Evolutionary conservation across 2,113 vertebrate genomes (phyloP).

Genomic region (Boulengeromyrus knoepffleri): DNA sequence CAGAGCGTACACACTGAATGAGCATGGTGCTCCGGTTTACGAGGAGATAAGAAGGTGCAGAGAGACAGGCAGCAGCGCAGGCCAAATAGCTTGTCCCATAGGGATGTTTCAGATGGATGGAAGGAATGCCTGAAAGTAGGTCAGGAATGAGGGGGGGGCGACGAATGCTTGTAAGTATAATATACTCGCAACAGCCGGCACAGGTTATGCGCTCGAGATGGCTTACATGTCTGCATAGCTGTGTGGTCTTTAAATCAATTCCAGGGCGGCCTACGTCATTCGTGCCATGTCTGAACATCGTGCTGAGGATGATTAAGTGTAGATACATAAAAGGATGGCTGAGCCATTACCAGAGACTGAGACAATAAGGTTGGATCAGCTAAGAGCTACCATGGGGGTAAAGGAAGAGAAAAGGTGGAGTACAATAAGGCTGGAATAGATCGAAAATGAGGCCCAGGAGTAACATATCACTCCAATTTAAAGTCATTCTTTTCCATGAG

Average conservation of each 20-base stretch:
- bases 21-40: background rate
- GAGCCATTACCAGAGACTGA: background rate
- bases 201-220: background rate
- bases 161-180: background rate
- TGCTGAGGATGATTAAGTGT: background rate
- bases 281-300: background rate
- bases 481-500: background rate
- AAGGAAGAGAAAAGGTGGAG: background rate
- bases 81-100: background rate
- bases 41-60: background rate
- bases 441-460: background rate
- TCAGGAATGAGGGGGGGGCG: background rate
- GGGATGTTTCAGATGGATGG: background rate
- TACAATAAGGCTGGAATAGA: background rate
- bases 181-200: background rate
- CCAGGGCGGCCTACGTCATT: background rate
- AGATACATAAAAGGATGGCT: background rate
- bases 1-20: background rate
- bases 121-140: constrained; percentile 13
- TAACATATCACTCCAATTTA: background rate
- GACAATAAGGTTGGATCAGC: background rate
- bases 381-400: background rate
- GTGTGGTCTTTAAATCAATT: background rate
- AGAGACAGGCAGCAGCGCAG: background rate
- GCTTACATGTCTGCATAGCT: background rate